A percentile compares a stretch with the other conserved stretches of the same genome.
Evolutionary conservation across 2,888 invertebrate species (phyloP).

Genomic region (Drosophila quinaria): DNA sequence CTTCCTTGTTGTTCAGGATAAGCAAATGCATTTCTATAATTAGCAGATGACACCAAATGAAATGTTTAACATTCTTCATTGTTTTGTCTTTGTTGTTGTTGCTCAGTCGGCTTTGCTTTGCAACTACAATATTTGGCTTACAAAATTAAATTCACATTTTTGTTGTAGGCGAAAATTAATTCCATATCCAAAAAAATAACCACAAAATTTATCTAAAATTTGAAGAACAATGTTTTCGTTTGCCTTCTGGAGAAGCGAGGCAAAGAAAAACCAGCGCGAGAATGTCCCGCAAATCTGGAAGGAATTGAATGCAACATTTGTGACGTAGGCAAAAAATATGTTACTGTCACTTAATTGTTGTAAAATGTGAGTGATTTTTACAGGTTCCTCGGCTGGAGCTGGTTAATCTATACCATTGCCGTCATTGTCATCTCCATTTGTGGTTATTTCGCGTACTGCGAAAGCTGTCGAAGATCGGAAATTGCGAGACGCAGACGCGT

Average conservation of each 20-base stretch:
- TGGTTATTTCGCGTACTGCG: conserved; percentile 75
- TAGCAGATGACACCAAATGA: conserved; percentile 19
- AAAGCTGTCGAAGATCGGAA: conserved; percentile 68
- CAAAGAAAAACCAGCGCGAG: conserved; percentile 53
- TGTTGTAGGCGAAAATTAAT: conserved; percentile 57
- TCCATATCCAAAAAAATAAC: conserved; percentile 29
- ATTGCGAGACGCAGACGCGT: conserved; percentile 68
- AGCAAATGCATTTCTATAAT: conserved; percentile 25
- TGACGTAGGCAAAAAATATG: conserved; percentile 51
- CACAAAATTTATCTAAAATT: neutral
- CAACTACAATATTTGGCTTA: conserved; percentile 32
- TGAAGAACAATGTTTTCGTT: conserved; percentile 50
- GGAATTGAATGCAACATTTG: conserved; percentile 69
- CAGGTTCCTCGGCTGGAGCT: conserved; percentile 81
- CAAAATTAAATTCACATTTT: conserved; percentile 44
- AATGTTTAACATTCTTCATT: conserved; percentile 1
- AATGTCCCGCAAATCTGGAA: conserved; percentile 62
- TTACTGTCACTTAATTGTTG: neutral
- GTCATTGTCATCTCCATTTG: conserved; percentile 70
- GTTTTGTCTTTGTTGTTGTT: neutral
- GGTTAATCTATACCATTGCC: conserved; percentile 80
- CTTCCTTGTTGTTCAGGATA: conserved; percentile 56
- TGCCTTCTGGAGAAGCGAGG: conserved; percentile 58
- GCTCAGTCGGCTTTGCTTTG: conserved; percentile 29
- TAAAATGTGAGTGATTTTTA: neutral